Percentiles rank a stretch among this genome's conserved stretches.
Conservation (phyloP, 2,113 vertebrate species). For the Aegithalos caudatus region DNA sequence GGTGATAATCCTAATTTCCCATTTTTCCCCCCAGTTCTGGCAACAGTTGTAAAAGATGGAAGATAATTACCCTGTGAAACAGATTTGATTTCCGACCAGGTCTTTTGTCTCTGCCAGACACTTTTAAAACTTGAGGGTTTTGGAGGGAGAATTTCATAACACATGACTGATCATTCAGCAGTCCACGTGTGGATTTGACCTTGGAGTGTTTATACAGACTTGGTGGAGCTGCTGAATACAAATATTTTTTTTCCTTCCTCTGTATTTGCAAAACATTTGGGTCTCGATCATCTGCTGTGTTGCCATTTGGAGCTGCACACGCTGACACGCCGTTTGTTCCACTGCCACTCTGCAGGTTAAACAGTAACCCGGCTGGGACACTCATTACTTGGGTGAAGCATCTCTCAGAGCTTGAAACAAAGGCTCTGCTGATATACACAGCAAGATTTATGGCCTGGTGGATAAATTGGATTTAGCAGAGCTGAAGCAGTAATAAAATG, state of each 20-base stretch:
- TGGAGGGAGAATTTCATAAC: slow-evolving; percentile 8
- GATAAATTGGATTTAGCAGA: slow-evolving; percentile 22
- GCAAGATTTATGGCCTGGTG: slow-evolving; percentile 16
- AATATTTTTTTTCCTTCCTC: background rate
- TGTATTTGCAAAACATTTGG: slow-evolving; percentile 9
- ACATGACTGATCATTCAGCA: background rate
- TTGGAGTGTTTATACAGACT: slow-evolving; percentile 23
- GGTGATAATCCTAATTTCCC: background rate
- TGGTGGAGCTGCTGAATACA: background rate
- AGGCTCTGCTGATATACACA: background rate
- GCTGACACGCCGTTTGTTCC: background rate
- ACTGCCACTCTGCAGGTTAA: background rate
- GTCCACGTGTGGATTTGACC: background rate
- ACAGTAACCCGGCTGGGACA: background rate
- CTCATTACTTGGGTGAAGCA: background rate
- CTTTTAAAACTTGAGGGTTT: background rate
- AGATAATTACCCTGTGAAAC: slow-evolving; percentile 12
- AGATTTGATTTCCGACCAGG: background rate
- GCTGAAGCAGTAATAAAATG: slow-evolving; percentile 28
- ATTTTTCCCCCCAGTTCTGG: background rate
- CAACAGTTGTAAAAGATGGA: background rate
- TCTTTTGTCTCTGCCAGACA: background rate
- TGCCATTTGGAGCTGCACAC: background rate
- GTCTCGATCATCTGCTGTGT: background rate
- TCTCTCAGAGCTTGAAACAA: background rate